These are phyloP conservation scores for Notarius quadriscutis DNA, from an alignment of 2,113 vertebrate species.

Conservation along the genomic window DNA sequence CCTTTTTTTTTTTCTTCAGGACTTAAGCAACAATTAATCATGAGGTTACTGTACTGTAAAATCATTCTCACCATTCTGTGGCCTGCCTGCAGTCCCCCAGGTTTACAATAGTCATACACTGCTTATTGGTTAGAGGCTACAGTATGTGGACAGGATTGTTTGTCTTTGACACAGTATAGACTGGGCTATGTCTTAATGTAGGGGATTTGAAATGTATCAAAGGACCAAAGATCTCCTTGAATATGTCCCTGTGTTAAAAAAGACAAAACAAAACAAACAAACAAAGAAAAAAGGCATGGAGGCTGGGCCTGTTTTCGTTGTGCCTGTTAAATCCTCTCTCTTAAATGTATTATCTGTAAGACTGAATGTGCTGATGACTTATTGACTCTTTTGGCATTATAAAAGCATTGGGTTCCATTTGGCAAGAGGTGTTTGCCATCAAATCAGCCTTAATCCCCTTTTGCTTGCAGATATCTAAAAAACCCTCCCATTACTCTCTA, in stretches of 20 bases:
- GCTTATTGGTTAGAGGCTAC: neutral
- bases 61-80: neutral
- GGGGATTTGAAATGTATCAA: constrained; percentile 32
- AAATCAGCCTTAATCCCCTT: constrained; percentile 59
- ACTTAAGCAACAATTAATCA: neutral
- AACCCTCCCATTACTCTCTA: constrained; percentile 7
- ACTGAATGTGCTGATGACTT: constrained; percentile 58
- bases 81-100: neutral
- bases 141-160: constrained; percentile 30
- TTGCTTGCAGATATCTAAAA: constrained; percentile 56
- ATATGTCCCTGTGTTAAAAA: constrained; percentile 38
- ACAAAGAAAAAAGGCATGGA: constrained; percentile 11
- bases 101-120: constrained; percentile 14
- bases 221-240: constrained; percentile 40
- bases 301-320: constrained; percentile 39
- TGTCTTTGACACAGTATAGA: neutral
- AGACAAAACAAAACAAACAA: neutral
- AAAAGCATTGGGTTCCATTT: constrained; percentile 49
- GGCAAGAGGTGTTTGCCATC: constrained; percentile 42
- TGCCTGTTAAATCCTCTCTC: constrained; percentile 53
- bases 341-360: constrained; percentile 55
- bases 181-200: constrained; percentile 18
- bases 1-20: neutral
- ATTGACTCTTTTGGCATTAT: constrained; percentile 61
- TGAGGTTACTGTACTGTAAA: neutral